Conservation (phyloP, 2,888 invertebrate species). For the Harmothoe impar region DNA sequence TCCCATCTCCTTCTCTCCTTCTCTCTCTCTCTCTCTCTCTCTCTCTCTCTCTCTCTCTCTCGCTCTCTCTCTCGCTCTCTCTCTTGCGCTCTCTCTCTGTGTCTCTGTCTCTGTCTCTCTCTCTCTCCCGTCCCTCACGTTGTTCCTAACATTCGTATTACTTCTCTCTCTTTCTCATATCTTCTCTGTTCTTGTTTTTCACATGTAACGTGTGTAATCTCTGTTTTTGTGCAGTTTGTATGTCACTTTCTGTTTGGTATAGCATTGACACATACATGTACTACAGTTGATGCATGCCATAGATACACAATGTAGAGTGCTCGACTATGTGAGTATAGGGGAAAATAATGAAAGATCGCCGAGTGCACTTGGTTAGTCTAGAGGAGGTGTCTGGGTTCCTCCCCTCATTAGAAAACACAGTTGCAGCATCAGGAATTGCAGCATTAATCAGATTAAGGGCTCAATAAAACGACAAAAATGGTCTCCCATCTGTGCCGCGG, state of each 20-base stretch:
- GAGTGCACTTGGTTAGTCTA: too few relatives aligned
- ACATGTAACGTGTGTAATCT: not conserved
- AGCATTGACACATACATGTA: too few relatives aligned
- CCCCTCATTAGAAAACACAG: not conserved
- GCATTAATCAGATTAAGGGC: conserved; percentile 9
- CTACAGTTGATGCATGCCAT: too few relatives aligned
- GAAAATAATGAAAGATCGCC: too few relatives aligned
- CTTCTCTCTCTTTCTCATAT: not conserved
- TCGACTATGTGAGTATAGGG: too few relatives aligned
- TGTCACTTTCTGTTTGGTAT: not conserved
- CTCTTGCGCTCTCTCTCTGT: too few relatives aligned
- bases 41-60: conserved; percentile 23
- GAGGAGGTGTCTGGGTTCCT: not conserved
- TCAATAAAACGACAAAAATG: conserved; percentile 20
- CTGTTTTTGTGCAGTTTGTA: not conserved
- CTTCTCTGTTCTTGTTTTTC: not conserved
- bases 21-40: not conserved
- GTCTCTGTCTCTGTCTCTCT: not conserved
- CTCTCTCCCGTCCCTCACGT: not conserved
- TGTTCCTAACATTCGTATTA: not conserved
- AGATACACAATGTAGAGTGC: too few relatives aligned
- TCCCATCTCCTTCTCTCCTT: not conserved
- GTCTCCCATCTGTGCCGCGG: not conserved
- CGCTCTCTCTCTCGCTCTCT: not conserved
- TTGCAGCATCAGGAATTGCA: not conserved